Evolutionary conservation across 2,113 vertebrate genomes (phyloP).

Genomic region (Carassius gibelio): DNA sequence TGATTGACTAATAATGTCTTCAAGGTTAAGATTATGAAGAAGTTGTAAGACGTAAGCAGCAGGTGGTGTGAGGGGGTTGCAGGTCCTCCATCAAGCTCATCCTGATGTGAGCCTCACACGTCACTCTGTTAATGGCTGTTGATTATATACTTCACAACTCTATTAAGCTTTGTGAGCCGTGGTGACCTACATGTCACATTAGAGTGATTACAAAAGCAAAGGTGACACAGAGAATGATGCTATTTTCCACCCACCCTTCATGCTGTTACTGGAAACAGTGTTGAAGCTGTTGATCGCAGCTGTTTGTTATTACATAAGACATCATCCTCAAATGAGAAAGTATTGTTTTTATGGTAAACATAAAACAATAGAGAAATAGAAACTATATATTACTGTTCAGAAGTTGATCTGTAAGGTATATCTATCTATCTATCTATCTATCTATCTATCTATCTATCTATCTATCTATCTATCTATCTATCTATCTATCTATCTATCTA

Average conservation of each 20-base stretch:
- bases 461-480: no score
- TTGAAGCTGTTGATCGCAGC: constrained; percentile 36
- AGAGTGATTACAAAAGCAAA: constrained; percentile 32
- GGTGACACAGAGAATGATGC: constrained; percentile 18
- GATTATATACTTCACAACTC: constrained; percentile 18
- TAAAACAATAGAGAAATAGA: no score
- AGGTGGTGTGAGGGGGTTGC: neutral
- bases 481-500: no score
- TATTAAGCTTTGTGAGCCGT: constrained; percentile 21
- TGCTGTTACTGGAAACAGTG: constrained; percentile 21
- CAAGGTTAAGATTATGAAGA: neutral
- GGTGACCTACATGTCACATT: constrained; percentile 45
- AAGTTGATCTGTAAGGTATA: no score
- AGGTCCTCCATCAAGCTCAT: neutral
- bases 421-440: no score
- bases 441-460: no score
- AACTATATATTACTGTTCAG: no score
- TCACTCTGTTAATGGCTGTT: constrained; percentile 14
- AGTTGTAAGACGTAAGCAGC: neutral
- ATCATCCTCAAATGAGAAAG: neutral
- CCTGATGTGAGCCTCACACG: constrained; percentile 3
- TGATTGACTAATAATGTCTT: neutral
- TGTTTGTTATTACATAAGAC: constrained; percentile 5
- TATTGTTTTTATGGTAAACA: no score
- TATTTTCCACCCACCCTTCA: constrained; percentile 33